Percentiles rank a stretch among this genome's conserved stretches.
phyloP scores from a whole-genome alignment of 2,797 vertebrate genomes.

The Sebastes matsubarae region DNA sequence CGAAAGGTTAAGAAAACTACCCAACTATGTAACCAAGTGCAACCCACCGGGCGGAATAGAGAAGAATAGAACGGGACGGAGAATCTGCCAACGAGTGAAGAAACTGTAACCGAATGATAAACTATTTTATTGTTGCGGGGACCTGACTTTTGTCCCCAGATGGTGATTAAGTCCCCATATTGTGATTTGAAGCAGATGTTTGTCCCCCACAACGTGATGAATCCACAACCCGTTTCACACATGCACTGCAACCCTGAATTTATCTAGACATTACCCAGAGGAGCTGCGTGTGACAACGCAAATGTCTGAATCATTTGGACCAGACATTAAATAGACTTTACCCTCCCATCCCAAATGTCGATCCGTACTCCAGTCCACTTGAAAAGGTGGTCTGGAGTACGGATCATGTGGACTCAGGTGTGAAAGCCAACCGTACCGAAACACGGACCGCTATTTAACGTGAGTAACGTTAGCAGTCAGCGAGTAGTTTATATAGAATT shows the following conservation, averaged over 20 bases:
- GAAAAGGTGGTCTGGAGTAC: too few relatives aligned
- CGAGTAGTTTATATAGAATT: too few relatives aligned
- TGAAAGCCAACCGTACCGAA: fast-evolving
- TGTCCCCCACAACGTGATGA: not conserved
- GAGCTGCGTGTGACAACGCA: not conserved
- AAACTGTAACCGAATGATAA: not conserved
- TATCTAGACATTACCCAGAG: not conserved
- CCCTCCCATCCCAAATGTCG: not conserved
- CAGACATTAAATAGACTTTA: not conserved
- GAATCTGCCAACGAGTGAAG: not conserved
- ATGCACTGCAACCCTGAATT: not conserved
- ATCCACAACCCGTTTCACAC: not conserved
- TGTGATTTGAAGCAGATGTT: not conserved
- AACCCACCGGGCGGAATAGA: not conserved
- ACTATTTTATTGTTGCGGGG: not conserved
- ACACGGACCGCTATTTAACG: too few relatives aligned
- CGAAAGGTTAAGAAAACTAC: constrained; percentile 56
- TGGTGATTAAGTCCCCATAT: not conserved
- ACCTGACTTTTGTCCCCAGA: not conserved
- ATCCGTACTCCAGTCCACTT: too few relatives aligned
- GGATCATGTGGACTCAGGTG: too few relatives aligned
- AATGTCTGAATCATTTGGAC: not conserved
- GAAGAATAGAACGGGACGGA: not conserved
- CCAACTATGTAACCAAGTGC: not conserved
- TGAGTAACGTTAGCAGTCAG: too few relatives aligned